These are phyloP conservation scores for Tenebrosternarchus preto DNA, from an alignment of 2,113 vertebrate species.

Conservation along the genomic window DNA sequence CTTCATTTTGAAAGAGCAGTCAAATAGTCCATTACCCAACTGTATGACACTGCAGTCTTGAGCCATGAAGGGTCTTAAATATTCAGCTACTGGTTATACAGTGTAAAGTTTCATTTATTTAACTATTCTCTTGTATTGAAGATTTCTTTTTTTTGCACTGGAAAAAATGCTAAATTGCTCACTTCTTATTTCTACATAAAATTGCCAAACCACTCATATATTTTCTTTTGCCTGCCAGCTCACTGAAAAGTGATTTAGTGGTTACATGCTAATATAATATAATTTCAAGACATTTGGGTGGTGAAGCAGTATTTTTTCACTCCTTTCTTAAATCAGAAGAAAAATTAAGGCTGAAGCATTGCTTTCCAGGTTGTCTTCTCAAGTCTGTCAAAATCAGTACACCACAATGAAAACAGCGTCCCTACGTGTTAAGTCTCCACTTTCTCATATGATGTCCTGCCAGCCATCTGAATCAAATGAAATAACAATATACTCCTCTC, in stretches of 20 bases:
- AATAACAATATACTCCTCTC: conserved; percentile 14
- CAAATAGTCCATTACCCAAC: conserved; percentile 13
- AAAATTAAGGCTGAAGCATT: background rate
- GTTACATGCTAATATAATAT: conserved; percentile 8
- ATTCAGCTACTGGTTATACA: background rate
- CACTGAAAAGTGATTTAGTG: background rate
- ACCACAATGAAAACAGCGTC: background rate
- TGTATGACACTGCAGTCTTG: background rate
- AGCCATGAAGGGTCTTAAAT: background rate
- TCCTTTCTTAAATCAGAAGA: background rate
- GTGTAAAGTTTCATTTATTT: background rate
- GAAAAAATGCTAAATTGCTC: background rate
- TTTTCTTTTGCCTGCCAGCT: background rate
- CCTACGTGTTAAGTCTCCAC: background rate
- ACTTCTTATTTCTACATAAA: background rate
- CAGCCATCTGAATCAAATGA: background rate
- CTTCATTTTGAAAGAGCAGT: background rate
- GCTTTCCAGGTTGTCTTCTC: background rate
- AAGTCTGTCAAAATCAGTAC: conserved; percentile 2
- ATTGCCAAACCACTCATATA: conserved; percentile 5
- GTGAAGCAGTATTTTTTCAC: background rate
- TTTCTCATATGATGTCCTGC: background rate
- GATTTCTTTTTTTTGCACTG: background rate
- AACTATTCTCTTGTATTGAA: background rate
- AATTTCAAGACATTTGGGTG: background rate